Evolutionary conservation across 2,888 invertebrate species (phyloP), one percentile per base, ranked within the genome.

Genomic region (Lasioglossum marginatum): DNA sequence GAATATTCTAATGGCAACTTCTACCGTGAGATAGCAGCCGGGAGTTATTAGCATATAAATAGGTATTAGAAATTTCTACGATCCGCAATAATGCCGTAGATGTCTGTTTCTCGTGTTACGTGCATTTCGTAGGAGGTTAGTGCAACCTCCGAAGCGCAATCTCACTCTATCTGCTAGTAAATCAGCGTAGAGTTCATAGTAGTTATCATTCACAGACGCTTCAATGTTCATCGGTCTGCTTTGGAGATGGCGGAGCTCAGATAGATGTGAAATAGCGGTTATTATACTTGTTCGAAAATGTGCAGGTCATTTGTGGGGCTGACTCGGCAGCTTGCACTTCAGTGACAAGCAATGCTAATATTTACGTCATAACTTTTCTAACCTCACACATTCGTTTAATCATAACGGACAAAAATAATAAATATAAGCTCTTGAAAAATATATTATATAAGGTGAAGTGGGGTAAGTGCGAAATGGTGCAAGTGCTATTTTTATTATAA

Each of bases 121-220:
- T 48, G 77, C 66, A 79, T 79, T 85, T 68, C 45, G 40, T 76
- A 68, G 74, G 63, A 31, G 66, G 80, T 79, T 82, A 72, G 79
- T 71, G 86, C 74, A 80, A 80, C 85, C 91, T 79, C 81, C 81
- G 16, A 82, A 85, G 88, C 85, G 85, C 87, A 90, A 92, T 92
- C 92, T 91, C 90, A 88, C 82, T 74, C 87, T 70, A 77, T 71
- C 81, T 88, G 82, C 86, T 90, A 89, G 91, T 88, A 86, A 91
- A 91, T 92, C 89, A 87, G 86, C 88, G 80, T 81, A 82, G 74
- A 77, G 82, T 86, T 90, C 73, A 70, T 72, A 75, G 80, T 86
- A 83, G 87, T 88, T 89, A 86, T 83, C 70, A 83, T 90, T 88
- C 82, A 75, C 73, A 79, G 81, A 85, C 79, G 76, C 76, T 87